A percentile compares a stretch with the other conserved stretches of the same genome.
Conservation (phyloP, 2,113 vertebrate genomes). For the Calidris pugnax region DNA sequence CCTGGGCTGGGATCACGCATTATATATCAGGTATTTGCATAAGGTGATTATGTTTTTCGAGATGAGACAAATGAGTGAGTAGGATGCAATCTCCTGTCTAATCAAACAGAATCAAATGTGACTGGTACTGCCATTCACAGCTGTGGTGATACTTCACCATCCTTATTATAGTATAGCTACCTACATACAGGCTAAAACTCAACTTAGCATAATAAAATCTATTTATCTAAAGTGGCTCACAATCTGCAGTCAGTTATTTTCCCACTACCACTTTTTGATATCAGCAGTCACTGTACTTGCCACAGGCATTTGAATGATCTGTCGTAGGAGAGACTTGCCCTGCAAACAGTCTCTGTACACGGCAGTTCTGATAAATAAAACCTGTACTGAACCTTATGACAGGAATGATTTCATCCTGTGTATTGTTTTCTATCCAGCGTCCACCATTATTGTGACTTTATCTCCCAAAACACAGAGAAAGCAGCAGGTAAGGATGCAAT, state of each 20-base stretch:
- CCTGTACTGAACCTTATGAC: neutral
- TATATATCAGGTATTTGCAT: neutral
- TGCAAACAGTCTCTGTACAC: neutral
- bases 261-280: neutral
- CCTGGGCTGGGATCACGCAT: neutral
- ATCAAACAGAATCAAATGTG: constrained; percentile 8
- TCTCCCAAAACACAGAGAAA: neutral
- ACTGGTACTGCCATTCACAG: neutral
- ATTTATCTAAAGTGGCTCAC: neutral
- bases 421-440: neutral
- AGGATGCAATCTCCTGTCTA: neutral
- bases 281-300: neutral
- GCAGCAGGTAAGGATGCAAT: neutral
- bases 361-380: neutral
- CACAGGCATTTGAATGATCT: neutral
- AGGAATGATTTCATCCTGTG: neutral
- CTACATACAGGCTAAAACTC: neutral
- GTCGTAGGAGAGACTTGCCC: neutral
- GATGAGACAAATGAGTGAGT: constrained; percentile 11
- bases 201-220: neutral
- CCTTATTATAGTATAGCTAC: neutral
- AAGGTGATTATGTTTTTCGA: neutral
- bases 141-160: neutral
- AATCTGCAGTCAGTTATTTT: neutral
- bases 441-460: neutral